Evolutionary conservation across 2,888 invertebrate genomes (phyloP), one percentile per base, ranked within the genome.

Genomic region (Lasioglossum zephyrum): DNA sequence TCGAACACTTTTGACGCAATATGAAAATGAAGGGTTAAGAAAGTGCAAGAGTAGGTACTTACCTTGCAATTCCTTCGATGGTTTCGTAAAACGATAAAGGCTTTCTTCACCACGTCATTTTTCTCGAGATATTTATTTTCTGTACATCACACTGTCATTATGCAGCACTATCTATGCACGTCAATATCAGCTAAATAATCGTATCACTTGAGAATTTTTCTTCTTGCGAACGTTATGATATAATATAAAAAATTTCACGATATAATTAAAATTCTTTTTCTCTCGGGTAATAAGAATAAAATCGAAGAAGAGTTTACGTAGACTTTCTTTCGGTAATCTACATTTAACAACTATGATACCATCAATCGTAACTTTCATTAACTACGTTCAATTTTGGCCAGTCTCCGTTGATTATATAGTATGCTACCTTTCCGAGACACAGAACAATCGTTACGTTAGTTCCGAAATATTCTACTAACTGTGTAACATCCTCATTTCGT

Each of bases 21-120:
- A 83, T 66, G 22, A 47, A 44, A 53, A 39, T 69, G 47, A 60
- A 39, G 47, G 66, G 47, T 44, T 75, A 11, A 26, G n/a, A 77
- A 76, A 80, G 60, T 60, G 16, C 4, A 69, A 69, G 69, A 69
- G 69, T 57, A 63, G 69, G 31, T 84, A 78, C 82, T 73, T 90
- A 92, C 92, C 91, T 92, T 89, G 89, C 82, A 84, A 84, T 85
- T 91, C 80, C 83, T 69, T 84, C 75, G 87, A 84, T 69, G 84
- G 80, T 88, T 84, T 86, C 86, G 75, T 89, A 85, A 89, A 88
- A 86, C 66, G 87, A 81, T 86, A 90, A 86, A 63, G 78, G 78
- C 85, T 90, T 82, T 82, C 92, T 87, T 93, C 90, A 93, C 92
- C 92, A 93, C 93, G 92, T 93, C 93, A 93, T 93, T 93, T 93